A percentile compares a stretch with the other conserved stretches of the same genome.
Evolutionary conservation across 1,140 invertebrate species (phyloP).

Genomic region (Amphibalanus amphitrite): DNA sequence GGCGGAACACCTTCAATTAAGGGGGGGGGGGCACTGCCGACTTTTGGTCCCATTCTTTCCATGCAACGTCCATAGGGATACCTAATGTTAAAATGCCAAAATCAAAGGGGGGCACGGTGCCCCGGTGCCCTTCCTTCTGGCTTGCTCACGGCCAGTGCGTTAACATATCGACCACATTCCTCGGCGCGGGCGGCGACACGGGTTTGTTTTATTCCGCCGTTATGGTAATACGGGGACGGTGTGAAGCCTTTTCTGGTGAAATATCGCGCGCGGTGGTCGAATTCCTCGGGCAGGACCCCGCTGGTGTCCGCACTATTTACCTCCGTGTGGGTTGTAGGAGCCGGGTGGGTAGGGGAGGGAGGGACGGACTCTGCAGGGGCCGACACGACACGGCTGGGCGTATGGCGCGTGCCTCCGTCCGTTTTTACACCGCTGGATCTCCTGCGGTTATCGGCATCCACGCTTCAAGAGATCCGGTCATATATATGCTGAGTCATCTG

Average conservation of each 20-base stretch:
- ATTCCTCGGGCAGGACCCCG: background rate
- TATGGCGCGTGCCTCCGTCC: background rate
- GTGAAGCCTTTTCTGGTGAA: background rate
- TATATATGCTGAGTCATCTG: background rate
- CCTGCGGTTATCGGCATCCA: background rate
- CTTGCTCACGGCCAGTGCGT: too few species aligned
- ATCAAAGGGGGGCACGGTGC: too few species aligned
- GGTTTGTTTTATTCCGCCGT: background rate
- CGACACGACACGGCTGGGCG: too few species aligned
- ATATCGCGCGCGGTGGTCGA: background rate
- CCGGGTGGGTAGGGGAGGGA: too few species aligned
- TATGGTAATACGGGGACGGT: background rate
- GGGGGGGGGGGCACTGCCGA: too few species aligned
- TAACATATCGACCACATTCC: background rate
- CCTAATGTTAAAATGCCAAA: too few species aligned
- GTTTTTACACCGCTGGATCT: background rate
- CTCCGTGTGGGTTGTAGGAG: background rate
- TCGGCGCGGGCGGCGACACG: background rate
- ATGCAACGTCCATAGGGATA: too few species aligned
- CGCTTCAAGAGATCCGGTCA: background rate
- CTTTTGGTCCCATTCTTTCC: too few species aligned
- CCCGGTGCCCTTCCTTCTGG: too few species aligned
- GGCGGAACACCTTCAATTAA: too few species aligned
- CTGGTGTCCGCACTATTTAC: background rate
- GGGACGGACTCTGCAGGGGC: too few species aligned